phyloP scores from a whole-genome alignment of 2,797 vertebrate species.

The Rhabdomys pumilio region DNA sequence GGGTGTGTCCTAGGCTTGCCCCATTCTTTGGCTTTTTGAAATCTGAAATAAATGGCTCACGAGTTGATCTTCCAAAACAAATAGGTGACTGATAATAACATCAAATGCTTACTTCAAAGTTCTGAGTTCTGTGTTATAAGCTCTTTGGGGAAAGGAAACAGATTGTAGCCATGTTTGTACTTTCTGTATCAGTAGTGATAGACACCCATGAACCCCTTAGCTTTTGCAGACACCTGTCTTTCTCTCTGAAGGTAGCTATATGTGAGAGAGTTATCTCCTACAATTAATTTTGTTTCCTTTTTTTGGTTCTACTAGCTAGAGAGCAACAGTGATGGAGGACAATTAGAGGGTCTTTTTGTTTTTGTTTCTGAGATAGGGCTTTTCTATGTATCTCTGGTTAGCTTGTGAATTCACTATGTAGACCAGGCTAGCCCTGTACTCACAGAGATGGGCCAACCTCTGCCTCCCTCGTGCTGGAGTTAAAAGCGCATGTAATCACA shows the following conservation, averaged over 20 bases:
- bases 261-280: not conserved
- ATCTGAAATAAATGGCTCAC: slow-evolving; percentile 47
- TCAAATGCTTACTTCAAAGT: not conserved
- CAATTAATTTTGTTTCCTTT: slow-evolving; percentile 42
- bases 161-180: slow-evolving; percentile 27
- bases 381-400: not conserved
- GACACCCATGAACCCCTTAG: not conserved
- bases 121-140: not conserved
- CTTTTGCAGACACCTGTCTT: not conserved
- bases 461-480: too few species aligned
- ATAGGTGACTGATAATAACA: slow-evolving; percentile 31
- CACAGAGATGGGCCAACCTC: too few species aligned
- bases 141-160: not conserved
- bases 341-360: not conserved
- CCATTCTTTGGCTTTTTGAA: slow-evolving; percentile 49
- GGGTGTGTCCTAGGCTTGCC: slow-evolving; percentile 38
- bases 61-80: not conserved
- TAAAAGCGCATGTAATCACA: not conserved
- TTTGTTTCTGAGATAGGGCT: not conserved
- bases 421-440: not conserved
- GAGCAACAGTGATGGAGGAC: not conserved
- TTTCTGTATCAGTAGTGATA: not conserved
- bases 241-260: slow-evolving; percentile 23
- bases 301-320: slow-evolving; percentile 17
- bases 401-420: not conserved